Evolutionary conservation across 2,888 invertebrate genomes (phyloP), one percentile per base, ranked within the genome.

Genomic region (Acronicta aceris): DNA sequence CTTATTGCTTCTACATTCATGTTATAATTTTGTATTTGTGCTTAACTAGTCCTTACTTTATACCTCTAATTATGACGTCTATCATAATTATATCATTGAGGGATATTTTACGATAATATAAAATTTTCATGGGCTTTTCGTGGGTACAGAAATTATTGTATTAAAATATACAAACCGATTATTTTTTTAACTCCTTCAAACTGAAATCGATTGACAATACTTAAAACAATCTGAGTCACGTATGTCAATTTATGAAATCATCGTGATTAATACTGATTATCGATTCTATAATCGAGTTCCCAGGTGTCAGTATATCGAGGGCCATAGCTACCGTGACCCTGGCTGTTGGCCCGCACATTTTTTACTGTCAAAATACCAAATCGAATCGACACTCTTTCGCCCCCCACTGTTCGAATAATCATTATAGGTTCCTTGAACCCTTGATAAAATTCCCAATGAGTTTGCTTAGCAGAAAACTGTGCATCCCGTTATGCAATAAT

Each of bases 401-500:
- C 78, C 79, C 79, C 79, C 59, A 77, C 69, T 70, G 72, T 66
- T 75, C 57, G 40, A 40, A 59, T 54, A 42, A 46, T 59, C 69
- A 68, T 76, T 65, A 65, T 43, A 66, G 69, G 77, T 74, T 74
- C 66, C 65, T 69, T 76, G 78, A 81, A 71, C 72, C 65, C 64
- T 52, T 74, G 76, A 66, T 71, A 67, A 77, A 71, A 69, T 69
- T 61, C 68, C 74, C 65, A 71, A 73, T 67, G 70, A 76, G 62
- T 65, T 64, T 78, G 62, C 64, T 65, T 59, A 74, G 65, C 71
- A 69, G 63, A 64, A 76, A 77, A 72, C 65, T 69, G 70, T 70
- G 64, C 70, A 63, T 85, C 84, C 90, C 90, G 90, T 90, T 89
- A 87, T 79, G 66, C 68, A 81, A 82, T 79, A 74, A 76, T 76